These are phyloP conservation scores for Manduca sexta DNA, from an alignment of 1,140 invertebrate species.

Conservation along the genomic window DNA sequence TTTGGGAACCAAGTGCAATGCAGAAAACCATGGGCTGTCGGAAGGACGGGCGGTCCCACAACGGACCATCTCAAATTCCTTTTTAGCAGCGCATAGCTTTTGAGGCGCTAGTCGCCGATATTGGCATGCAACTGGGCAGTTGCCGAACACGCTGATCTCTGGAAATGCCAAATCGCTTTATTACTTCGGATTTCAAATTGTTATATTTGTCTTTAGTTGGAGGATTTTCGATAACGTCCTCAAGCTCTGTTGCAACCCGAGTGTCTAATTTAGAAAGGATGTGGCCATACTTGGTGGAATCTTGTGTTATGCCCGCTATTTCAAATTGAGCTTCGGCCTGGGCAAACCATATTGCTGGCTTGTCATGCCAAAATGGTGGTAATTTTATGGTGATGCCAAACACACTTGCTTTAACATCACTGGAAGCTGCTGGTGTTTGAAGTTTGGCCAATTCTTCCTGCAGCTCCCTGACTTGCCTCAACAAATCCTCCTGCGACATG, in stretches of 20 bases:
- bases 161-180: not conserved
- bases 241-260: not conserved
- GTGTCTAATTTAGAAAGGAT: not conserved
- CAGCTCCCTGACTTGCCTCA: too few species aligned
- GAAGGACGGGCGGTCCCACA: slow-evolving; percentile 4
- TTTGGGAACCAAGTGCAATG: slow-evolving; percentile 5
- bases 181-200: not conserved
- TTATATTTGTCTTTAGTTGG: not conserved
- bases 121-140: not conserved
- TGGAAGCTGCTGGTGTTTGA: too few species aligned
- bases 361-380: too few species aligned
- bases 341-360: too few species aligned
- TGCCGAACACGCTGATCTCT: not conserved
- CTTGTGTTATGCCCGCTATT: slow-evolving; percentile 7
- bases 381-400: too few species aligned
- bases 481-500: too few species aligned
- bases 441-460: too few species aligned
- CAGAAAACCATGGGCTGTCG: slow-evolving; percentile 7
- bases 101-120: not conserved
- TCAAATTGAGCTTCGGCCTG: too few species aligned
- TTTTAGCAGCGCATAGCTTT: not conserved
- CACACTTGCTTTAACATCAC: too few species aligned
- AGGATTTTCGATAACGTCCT: not conserved
- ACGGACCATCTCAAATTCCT: slow-evolving; percentile 7
- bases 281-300: not conserved